phyloP scores from a whole-genome alignment of 2,113 vertebrate genomes.

The Scolopax mira region DNA sequence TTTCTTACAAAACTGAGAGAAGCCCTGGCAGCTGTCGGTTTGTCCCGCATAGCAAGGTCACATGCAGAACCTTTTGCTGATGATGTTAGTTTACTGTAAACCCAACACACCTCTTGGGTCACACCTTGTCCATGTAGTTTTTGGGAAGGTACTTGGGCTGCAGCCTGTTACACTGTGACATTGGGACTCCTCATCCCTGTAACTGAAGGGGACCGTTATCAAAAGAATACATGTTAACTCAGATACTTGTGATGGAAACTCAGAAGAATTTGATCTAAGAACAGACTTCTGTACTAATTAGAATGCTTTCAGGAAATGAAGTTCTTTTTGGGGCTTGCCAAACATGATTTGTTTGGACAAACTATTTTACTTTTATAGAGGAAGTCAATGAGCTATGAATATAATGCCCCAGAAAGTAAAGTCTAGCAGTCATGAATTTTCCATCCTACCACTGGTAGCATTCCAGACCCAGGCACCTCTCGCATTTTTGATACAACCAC shows the following conservation, averaged over 20 bases:
- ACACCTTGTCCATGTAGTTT: not conserved
- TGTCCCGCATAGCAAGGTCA: not conserved
- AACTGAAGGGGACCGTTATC: not conserved
- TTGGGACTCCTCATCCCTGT: not conserved
- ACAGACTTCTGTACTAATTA: not conserved
- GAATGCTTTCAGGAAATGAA: not conserved
- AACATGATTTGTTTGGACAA: not conserved
- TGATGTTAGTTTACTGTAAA: constrained; percentile 32
- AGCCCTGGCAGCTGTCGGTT: not conserved
- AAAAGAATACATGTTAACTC: not conserved
- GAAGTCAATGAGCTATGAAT: not conserved
- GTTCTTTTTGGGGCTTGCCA: not conserved
- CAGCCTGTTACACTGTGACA: not conserved
- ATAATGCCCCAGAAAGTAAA: not conserved
- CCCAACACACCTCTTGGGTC: not conserved
- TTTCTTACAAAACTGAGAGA: not conserved
- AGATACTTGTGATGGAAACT: not conserved
- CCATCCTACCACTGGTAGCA: not conserved
- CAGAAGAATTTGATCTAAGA: not conserved
- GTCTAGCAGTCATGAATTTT: not conserved
- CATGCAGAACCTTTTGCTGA: not conserved
- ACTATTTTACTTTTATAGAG: not conserved
- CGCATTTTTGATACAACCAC: not conserved
- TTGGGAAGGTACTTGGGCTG: not conserved
- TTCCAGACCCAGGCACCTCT: not conserved